phyloP scores from a whole-genome alignment of 2,888 invertebrate species.

The Caenorhabditis sp. region DNA sequence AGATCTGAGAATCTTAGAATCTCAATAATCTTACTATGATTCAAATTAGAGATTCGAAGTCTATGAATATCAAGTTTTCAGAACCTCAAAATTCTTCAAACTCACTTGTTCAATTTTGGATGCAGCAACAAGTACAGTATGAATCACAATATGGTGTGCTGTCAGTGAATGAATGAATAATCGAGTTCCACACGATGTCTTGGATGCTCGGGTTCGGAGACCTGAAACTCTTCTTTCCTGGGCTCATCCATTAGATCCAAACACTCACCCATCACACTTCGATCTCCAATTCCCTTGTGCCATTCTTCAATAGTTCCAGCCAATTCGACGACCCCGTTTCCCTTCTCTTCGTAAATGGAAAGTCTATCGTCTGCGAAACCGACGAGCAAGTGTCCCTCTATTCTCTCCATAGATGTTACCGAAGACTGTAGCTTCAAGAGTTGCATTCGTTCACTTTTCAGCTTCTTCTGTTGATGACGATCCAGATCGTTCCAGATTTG shows the following conservation, averaged over 20 bases:
- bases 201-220: slow-evolving; percentile 49
- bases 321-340: slow-evolving; percentile 58
- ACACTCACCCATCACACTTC: slow-evolving; percentile 43
- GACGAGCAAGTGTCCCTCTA: slow-evolving; percentile 64
- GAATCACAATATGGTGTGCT: slow-evolving; percentile 57
- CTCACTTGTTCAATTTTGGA: slow-evolving; percentile 54
- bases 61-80: too few species aligned
- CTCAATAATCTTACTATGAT: too few species aligned
- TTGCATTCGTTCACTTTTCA: slow-evolving; percentile 75
- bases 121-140: slow-evolving; percentile 39
- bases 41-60: too few species aligned
- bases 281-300: slow-evolving; percentile 48
- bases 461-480: slow-evolving; percentile 74
- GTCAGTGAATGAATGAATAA: slow-evolving; percentile 68
- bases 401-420: slow-evolving; percentile 62
- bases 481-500: slow-evolving; percentile 75
- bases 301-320: slow-evolving; percentile 63
- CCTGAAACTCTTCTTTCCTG: slow-evolving; percentile 29
- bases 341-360: slow-evolving; percentile 69
- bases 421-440: slow-evolving; percentile 51
- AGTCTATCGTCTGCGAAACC: slow-evolving; percentile 68
- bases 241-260: background rate
- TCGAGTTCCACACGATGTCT: slow-evolving; percentile 59
- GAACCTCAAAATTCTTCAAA: too few species aligned
- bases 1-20: too few species aligned